These are phyloP conservation scores for Mormyrus iriodes DNA, from an alignment of 2,113 vertebrate genomes.

Conservation along the genomic window DNA sequence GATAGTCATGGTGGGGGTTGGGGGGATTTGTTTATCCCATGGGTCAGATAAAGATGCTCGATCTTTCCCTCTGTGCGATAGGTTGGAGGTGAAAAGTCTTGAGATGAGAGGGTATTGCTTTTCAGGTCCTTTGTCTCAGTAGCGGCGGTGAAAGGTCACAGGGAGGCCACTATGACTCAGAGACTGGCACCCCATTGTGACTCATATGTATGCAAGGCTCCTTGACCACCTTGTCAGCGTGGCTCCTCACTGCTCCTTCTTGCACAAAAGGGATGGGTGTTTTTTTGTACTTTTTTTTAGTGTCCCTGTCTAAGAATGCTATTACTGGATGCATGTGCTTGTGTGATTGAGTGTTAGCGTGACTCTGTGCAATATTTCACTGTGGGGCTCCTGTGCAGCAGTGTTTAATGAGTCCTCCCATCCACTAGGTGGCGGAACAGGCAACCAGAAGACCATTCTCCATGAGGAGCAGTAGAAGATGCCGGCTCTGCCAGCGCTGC, in stretches of 20 bases:
- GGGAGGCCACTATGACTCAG: conserved; percentile 11
- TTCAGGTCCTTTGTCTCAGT: background rate
- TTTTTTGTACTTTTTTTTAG: background rate
- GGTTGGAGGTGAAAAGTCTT: conserved; percentile 20
- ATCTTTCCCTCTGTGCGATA: background rate
- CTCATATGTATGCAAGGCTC: background rate
- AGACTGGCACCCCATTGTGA: background rate
- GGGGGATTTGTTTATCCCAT: conserved; percentile 8
- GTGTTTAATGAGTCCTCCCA: conserved; percentile 26
- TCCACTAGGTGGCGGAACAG: conserved; percentile 77
- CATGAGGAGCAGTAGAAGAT: conserved; percentile 98
- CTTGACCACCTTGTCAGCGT: conserved; percentile 13
- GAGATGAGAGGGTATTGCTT: conserved; percentile 2
- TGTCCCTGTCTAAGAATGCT: background rate
- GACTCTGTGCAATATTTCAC: background rate
- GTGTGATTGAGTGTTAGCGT: background rate
- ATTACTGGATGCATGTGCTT: background rate
- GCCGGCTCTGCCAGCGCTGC: conserved; percentile 89
- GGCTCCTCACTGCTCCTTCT: background rate
- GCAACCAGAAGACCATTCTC: conserved; percentile 87
- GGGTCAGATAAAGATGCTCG: conserved; percentile 14
- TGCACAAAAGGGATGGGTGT: background rate
- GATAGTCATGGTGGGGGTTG: conserved; percentile 18
- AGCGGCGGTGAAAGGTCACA: conserved; percentile 12
- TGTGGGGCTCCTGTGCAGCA: background rate